These are phyloP conservation scores for Phycodurus eques DNA, from an alignment of 2,113 vertebrate genomes.

Conservation along the genomic window DNA sequence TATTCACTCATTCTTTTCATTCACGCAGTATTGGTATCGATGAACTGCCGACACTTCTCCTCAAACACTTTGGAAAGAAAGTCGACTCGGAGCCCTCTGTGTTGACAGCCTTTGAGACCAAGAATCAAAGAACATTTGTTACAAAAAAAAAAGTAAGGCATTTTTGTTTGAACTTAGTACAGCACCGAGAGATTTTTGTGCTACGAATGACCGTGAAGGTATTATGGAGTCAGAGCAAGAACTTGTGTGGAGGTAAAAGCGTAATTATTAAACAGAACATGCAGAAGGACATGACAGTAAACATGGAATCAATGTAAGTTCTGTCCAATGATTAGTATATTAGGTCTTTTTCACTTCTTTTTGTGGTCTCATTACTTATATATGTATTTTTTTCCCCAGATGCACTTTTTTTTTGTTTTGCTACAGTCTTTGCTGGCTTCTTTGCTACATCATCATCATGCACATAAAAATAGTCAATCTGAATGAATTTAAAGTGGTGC, in stretches of 20 bases:
- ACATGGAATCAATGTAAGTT: background rate
- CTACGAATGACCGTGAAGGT: conserved; percentile 46
- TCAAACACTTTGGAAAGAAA: background rate
- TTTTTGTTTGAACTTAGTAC: conserved; percentile 75
- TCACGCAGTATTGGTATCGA: conserved; percentile 35
- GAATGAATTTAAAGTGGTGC: background rate
- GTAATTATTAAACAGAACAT: conserved; percentile 1
- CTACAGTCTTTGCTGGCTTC: conserved; percentile 1
- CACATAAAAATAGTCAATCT: background rate
- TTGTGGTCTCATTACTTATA: background rate
- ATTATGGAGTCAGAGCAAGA: conserved; percentile 6
- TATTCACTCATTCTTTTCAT: conserved; percentile 34
- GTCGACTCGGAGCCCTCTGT: conserved; percentile 53
- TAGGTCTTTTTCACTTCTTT: background rate
- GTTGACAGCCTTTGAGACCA: conserved; percentile 52
- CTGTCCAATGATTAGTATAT: background rate
- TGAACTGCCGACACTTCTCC: conserved; percentile 27
- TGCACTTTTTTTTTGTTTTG: background rate
- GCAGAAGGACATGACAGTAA: conserved; percentile 4
- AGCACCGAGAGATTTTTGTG: conserved; percentile 77
- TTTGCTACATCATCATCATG: background rate
- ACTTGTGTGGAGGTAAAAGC: background rate
- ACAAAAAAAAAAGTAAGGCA: conserved; percentile 86
- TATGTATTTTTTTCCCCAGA: background rate
- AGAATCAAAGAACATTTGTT: conserved; percentile 60